Conservation (phyloP, 92 coral and sea anemone genomes). For the Palythoa heliodiscus region DNA sequence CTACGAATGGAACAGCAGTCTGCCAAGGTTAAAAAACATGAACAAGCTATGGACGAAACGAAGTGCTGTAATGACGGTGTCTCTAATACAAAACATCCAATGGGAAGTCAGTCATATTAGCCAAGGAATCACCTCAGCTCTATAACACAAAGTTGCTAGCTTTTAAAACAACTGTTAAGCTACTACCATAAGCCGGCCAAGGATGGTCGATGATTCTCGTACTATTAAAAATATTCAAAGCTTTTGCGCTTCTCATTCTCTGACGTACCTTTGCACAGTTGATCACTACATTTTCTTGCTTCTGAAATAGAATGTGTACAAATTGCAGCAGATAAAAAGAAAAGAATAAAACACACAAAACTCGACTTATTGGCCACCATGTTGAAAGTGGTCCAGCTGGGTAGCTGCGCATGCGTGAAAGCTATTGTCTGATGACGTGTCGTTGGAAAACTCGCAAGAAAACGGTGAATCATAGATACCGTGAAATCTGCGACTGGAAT, state of each 20-base stretch:
- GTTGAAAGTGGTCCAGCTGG: constrained; percentile 14
- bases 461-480: constrained; percentile 18
- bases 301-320: constrained; percentile 45
- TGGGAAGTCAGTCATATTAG: no score
- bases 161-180: background rate
- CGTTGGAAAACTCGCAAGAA: constrained; percentile 10
- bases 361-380: constrained; percentile 28
- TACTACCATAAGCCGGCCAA: no score
- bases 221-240: background rate
- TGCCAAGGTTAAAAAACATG: no score
- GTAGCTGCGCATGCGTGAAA: constrained; percentile 12
- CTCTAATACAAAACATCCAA: no score
- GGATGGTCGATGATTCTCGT: background rate
- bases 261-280: constrained; percentile 33
- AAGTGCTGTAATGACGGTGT: no score
- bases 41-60: no score
- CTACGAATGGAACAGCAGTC: no score
- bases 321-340: constrained; percentile 47
- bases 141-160: background rate
- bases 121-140: no score
- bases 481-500: constrained; percentile 36
- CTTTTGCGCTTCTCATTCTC: background rate
- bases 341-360: constrained; percentile 43
- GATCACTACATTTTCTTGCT: constrained; percentile 43
- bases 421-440: constrained; percentile 44